A percentile compares a stretch with the other conserved stretches of the same genome.
These are phyloP conservation scores for Bhutanitis thaidina DNA, from an alignment of 2,888 invertebrate genomes.

Conservation along the genomic window DNA sequence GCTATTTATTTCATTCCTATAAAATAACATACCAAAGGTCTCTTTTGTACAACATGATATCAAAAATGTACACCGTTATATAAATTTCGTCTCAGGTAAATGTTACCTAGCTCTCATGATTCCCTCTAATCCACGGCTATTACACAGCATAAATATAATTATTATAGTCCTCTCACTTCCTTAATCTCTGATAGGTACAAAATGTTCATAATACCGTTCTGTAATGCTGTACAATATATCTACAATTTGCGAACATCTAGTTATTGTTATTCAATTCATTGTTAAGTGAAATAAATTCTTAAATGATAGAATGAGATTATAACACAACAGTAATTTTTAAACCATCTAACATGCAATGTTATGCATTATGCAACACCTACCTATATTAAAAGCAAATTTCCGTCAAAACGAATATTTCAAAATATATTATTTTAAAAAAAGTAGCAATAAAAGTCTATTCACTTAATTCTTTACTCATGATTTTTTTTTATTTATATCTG, in stretches of 20 bases:
- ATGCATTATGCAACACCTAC: not conserved
- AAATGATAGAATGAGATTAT: slow-evolving; percentile 13
- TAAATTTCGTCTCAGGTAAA: slow-evolving; percentile 78
- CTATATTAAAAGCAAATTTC: no score
- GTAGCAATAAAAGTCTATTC: no score
- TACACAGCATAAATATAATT: slow-evolving; percentile 58
- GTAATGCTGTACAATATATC: slow-evolving; percentile 66
- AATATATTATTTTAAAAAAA: no score
- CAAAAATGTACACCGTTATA: slow-evolving; percentile 81
- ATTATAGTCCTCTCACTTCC: slow-evolving; percentile 69
- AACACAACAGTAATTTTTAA: slow-evolving; percentile 21
- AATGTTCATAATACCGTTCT: slow-evolving; percentile 43
- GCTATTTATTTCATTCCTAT: slow-evolving; percentile 82
- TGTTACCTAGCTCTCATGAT: slow-evolving; percentile 71
- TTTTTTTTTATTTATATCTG: no score
- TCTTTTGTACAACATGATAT: slow-evolving; percentile 81
- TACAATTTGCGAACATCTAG: slow-evolving; percentile 51
- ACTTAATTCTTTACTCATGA: no score
- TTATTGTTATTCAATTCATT: slow-evolving; percentile 46
- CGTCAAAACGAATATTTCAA: no score
- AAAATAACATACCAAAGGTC: slow-evolving; percentile 82
- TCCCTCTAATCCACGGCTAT: slow-evolving; percentile 55
- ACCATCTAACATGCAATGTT: slow-evolving; percentile 19
- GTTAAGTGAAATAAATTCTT: slow-evolving; percentile 38
- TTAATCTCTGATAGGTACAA: slow-evolving; percentile 59